Percentiles rank a stretch among this genome's conserved stretches.
Conservation (phyloP, 2,113 vertebrate species). For the Tragelaphus strepsiceros region DNA sequence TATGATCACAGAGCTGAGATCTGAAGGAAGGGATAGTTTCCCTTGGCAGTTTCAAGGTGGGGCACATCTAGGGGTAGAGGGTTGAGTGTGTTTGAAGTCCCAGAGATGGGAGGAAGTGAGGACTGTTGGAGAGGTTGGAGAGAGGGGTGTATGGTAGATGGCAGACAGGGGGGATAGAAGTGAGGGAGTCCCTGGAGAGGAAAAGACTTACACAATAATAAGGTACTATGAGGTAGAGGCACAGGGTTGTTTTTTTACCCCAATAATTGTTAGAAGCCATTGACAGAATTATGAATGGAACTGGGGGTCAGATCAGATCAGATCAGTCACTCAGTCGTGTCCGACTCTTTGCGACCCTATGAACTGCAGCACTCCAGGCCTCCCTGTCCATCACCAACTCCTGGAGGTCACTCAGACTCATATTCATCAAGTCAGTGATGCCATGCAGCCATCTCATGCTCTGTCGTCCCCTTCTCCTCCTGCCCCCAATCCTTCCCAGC, state of each 20-base stretch:
- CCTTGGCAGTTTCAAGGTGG: neutral
- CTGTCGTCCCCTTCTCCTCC: too few species aligned
- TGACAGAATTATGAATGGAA: neutral
- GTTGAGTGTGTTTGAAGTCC: neutral
- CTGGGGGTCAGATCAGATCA: neutral
- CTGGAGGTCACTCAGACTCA: too few species aligned
- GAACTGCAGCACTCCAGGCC: too few species aligned
- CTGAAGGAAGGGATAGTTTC: neutral
- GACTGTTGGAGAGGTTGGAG: neutral
- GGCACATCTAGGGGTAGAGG: rapidly evolving
- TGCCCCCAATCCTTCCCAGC: too few species aligned
- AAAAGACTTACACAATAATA: neutral
- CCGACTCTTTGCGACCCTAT: too few species aligned
- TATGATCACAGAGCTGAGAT: neutral
- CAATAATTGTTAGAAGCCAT: neutral
- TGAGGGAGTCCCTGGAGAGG: neutral
- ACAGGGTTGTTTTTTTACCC: neutral
- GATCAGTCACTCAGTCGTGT: too few species aligned
- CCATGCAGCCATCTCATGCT: too few species aligned
- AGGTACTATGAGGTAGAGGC: neutral
- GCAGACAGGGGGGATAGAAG: neutral
- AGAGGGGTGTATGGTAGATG: neutral
- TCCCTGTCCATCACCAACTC: too few species aligned
- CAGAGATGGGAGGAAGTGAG: neutral
- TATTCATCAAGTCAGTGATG: too few species aligned